Percentiles rank a stretch among this genome's conserved stretches.
phyloP scores from a whole-genome alignment of 2,888 invertebrate species.

The Cyaniris semiargus region DNA sequence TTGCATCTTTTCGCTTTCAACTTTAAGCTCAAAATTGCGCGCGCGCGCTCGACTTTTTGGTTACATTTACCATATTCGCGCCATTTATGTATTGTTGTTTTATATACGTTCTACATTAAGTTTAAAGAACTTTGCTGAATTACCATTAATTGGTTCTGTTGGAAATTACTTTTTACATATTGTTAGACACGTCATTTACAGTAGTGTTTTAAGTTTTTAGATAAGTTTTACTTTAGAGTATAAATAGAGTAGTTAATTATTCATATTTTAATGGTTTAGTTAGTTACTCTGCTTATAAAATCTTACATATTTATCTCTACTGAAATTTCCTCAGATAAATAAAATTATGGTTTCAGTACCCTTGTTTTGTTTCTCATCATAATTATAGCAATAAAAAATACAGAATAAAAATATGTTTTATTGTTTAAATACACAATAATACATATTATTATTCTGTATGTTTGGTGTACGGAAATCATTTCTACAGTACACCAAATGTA shows the following conservation, averaged over 20 bases:
- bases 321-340: neutral
- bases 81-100: constrained; percentile 39
- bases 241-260: neutral
- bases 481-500: too few relatives aligned
- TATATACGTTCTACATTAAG: constrained; percentile 38
- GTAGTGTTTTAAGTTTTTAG: neutral
- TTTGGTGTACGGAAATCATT: too few relatives aligned
- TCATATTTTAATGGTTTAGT: neutral
- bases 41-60: constrained; percentile 44
- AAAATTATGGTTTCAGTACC: neutral
- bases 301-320: neutral
- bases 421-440: too few relatives aligned
- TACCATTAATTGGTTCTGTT: neutral
- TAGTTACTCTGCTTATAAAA: neutral
- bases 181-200: neutral
- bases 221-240: neutral
- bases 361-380: too few relatives aligned
- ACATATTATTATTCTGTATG: too few relatives aligned
- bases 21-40: constrained; percentile 60
- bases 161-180: constrained; percentile 16
- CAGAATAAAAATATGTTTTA: too few relatives aligned
- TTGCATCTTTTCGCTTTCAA: constrained; percentile 58
- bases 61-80: constrained; percentile 41
- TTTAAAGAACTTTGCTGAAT: constrained; percentile 23
- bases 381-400: too few relatives aligned